phyloP scores from a whole-genome alignment of 2,113 vertebrate species.

The Myxocyprinus asiaticus region DNA sequence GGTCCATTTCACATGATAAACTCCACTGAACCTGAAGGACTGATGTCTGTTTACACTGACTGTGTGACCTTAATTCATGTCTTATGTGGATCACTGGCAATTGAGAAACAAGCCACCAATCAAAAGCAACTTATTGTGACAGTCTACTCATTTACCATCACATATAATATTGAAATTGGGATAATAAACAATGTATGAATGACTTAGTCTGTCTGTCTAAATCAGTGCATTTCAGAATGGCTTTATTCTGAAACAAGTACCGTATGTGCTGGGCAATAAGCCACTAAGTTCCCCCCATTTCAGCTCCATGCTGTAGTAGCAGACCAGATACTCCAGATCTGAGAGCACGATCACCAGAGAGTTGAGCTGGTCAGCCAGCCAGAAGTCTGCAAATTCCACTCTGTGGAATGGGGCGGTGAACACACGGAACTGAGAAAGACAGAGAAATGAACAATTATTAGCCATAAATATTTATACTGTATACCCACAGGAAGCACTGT shows the following conservation, averaged over 20 bases:
- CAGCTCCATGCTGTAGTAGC: conserved; percentile 97
- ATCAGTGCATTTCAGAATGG: neutral
- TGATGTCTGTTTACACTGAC: neutral
- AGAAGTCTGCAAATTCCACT: conserved; percentile 98
- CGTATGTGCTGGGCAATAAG: conserved; percentile 75
- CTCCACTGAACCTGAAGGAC: conserved; percentile 15
- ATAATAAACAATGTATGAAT: neutral
- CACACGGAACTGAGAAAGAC: conserved; percentile 85
- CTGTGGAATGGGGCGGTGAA: conserved; percentile 97
- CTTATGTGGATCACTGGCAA: neutral
- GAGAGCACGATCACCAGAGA: conserved; percentile 92
- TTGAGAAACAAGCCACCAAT: too few species aligned
- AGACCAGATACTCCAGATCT: conserved; percentile 98
- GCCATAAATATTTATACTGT: conserved; percentile 21
- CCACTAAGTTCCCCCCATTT: conserved; percentile 83
- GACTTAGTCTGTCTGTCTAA: neutral
- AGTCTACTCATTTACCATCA: neutral
- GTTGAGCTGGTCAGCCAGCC: conserved; percentile 98
- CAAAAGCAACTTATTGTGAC: neutral
- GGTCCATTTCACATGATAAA: conserved; percentile 13
- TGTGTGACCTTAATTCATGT: conserved; percentile 17
- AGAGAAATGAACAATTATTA: neutral
- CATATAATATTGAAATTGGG: neutral
- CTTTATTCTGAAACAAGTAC: conserved; percentile 50
- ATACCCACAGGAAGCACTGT: neutral